These are phyloP conservation scores for Myrmecophaga tridactyla DNA, from an alignment of 2,113 vertebrate species.

Conservation along the genomic window DNA sequence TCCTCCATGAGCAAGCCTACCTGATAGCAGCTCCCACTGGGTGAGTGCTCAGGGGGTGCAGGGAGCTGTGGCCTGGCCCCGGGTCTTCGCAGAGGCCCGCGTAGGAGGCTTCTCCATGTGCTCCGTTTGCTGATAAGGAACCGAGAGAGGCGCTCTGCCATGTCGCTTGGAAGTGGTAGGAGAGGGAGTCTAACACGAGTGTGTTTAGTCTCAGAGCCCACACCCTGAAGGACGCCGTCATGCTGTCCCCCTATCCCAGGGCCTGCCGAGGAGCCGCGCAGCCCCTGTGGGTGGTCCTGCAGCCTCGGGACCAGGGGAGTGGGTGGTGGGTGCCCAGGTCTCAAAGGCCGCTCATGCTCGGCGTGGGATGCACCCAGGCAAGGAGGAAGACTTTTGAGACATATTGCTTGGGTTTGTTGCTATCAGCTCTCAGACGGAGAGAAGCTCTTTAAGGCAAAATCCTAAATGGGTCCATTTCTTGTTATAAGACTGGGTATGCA, in stretches of 20 bases:
- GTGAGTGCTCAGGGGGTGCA: no score
- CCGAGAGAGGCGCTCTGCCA: not conserved
- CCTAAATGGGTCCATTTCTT: not conserved
- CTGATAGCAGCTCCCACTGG: not conserved
- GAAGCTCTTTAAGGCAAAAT: not conserved
- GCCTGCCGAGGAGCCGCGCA: no score
- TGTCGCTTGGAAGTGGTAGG: fast-evolving
- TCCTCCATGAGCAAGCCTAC: not conserved
- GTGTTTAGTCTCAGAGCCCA: not conserved
- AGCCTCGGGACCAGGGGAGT: not conserved
- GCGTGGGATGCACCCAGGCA: not conserved
- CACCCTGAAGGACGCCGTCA: no score
- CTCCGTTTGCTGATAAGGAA: not conserved
- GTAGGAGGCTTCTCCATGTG: not conserved
- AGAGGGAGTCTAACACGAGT: not conserved
- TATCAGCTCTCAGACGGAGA: not conserved
- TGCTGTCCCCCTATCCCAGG: no score
- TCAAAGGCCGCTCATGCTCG: not conserved
- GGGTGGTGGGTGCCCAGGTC: no score
- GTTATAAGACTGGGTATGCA: not conserved
- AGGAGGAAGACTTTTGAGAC: not conserved
- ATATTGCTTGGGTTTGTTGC: not conserved
- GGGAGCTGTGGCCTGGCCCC: not conserved
- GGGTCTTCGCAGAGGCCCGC: fast-evolving
- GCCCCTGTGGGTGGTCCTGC: not conserved